These are phyloP conservation scores for Arenaria interpres DNA, from an alignment of 2,113 vertebrate species.

Conservation along the genomic window DNA sequence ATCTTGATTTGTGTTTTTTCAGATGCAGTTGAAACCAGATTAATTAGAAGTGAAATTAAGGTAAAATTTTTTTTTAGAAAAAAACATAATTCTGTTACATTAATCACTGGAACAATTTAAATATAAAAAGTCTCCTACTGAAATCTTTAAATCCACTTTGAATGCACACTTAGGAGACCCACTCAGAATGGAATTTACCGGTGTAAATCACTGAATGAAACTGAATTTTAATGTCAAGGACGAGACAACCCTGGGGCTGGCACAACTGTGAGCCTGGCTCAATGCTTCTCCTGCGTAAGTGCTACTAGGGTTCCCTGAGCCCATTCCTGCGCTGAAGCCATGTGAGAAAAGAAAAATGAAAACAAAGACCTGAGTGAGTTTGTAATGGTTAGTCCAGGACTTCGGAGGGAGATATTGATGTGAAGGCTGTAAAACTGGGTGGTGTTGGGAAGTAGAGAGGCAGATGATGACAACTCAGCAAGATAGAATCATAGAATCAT, in stretches of 20 bases:
- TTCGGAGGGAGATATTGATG: not conserved
- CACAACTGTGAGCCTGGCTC: fast-evolving
- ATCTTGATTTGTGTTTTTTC: slow-evolving; percentile 4
- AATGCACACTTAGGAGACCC: not conserved
- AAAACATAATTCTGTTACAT: not conserved
- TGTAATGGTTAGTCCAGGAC: not conserved
- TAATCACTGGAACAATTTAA: not conserved
- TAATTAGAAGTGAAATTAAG: slow-evolving; percentile 27
- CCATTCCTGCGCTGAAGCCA: not conserved
- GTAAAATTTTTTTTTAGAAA: not conserved
- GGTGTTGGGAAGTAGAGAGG: not conserved
- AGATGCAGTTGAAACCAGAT: not conserved
- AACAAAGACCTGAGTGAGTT: not conserved
- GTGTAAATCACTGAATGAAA: not conserved
- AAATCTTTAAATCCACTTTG: not conserved
- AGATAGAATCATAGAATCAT: too few relatives aligned
- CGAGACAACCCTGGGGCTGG: fast-evolving
- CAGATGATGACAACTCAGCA: not conserved
- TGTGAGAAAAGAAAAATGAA: not conserved
- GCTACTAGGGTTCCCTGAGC: not conserved
- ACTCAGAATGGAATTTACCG: not conserved
- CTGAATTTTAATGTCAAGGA: not conserved
- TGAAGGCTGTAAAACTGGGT: not conserved
- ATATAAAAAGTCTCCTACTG: not conserved
- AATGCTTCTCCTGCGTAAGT: not conserved